Base-by-base conservation (phyloP, 2,888 invertebrate genomes). In the Cheilosia impressa region DNA sequence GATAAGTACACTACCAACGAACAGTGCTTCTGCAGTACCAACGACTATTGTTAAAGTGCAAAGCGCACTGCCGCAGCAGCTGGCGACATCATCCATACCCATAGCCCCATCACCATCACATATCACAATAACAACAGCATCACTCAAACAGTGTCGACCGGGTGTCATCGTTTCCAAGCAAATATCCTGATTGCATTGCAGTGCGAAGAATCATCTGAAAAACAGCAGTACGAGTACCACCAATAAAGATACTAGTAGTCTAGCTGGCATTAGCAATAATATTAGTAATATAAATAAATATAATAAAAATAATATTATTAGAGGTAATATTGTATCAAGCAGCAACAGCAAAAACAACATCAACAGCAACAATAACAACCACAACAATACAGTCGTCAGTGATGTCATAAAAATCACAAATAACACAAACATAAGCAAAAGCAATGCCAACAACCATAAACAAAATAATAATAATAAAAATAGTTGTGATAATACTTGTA, bases 161-260 rank as follows among this genome's bases (percentile, higher is more conserved):
- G 97, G 97, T 87, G 98, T 98, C 84, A 98, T 98, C 89, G 97
- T 98, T 81, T 97, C 96, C 79, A 97, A 97, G 92, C 97, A 97
- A 91, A 93, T 93, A 91, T 95, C 96, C 94, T 96, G 95, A 96
- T 93, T 95, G 89, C 89, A 89, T 88, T 82, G 87, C 88, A 80
- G 62, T 71, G 88, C 53, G 71, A 84, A 53, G 68, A 87, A 53
- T 87, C 81, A 80, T 75, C 66, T 38, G 57, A 65, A 57, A 76
- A 80, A 87, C 68, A 87, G 80, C 85, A 82, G 53, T 84, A 78
- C 69, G 73, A 78, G 80, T 78, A 85, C 84, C 82, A 83, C 79
- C 78, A 87, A 87, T 79, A 78, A 85, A 83, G 82, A 87, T 76
- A 83, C 82, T 85, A 82, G 77, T 78, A 87, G 72, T 87, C 84